phyloP scores from a whole-genome alignment of 2,113 vertebrate genomes.

The Halcyon senegalensis region DNA sequence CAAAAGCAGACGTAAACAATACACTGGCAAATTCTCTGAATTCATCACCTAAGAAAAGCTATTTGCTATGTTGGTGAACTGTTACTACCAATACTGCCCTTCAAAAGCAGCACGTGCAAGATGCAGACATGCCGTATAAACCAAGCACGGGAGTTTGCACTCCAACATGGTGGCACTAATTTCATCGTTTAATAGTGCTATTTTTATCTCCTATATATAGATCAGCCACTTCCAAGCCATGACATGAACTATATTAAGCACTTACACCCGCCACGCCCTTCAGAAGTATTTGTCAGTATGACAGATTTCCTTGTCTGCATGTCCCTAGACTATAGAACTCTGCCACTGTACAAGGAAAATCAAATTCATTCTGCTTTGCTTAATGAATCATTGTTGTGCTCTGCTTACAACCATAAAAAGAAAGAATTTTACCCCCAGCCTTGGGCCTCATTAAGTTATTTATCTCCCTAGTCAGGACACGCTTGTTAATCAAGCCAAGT shows the following conservation, averaged over 20 bases:
- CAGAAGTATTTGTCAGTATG: background rate
- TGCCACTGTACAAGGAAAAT: background rate
- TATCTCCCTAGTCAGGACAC: slow-evolving; percentile 32
- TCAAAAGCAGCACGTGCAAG: background rate
- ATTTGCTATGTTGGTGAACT: background rate
- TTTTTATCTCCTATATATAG: background rate
- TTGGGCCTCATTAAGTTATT: slow-evolving; percentile 54
- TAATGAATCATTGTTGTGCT: slow-evolving; percentile 35
- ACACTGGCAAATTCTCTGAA: background rate
- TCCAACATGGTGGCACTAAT: background rate
- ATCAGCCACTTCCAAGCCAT: background rate
- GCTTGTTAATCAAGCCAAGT: slow-evolving; percentile 57
- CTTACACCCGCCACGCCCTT: background rate
- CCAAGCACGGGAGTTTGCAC: background rate
- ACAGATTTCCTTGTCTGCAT: slow-evolving; percentile 30
- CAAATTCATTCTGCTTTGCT: slow-evolving; percentile 35
- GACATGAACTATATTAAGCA: slow-evolving; percentile 1
- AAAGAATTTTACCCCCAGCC: slow-evolving; percentile 50
- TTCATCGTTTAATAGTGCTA: slow-evolving; percentile 1
- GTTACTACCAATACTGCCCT: background rate
- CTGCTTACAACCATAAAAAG: slow-evolving; percentile 26
- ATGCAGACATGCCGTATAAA: background rate
- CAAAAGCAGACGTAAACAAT: background rate
- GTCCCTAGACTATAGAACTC: background rate
- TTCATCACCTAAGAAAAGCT: background rate